A percentile compares a stretch with the other conserved stretches of the same genome.
Evolutionary conservation across 2,113 vertebrate species (phyloP).

Genomic region (Tachuris rubrigastra): DNA sequence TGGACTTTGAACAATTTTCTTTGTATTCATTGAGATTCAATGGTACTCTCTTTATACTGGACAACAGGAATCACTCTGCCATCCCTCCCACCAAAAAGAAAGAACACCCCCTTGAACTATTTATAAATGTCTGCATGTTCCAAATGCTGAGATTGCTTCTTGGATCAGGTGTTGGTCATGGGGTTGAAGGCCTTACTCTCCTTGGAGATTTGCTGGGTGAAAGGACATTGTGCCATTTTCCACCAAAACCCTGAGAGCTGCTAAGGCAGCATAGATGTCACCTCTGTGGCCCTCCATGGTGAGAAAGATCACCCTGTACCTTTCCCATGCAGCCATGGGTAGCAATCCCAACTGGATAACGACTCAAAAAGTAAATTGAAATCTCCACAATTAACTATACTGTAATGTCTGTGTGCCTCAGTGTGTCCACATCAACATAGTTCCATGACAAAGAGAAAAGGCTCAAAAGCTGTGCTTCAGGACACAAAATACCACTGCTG

Average conservation of each 20-base stretch:
- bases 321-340: background rate
- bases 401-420: background rate
- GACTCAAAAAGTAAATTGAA: background rate
- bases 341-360: background rate
- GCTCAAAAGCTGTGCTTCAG: conserved; percentile 14
- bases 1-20: background rate
- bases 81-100: background rate
- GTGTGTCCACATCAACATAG: background rate
- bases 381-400: background rate
- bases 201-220: background rate
- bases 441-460: conserved; percentile 14
- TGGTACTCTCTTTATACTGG: background rate
- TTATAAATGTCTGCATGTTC: background rate
- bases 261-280: background rate
- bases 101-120: background rate
- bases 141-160: background rate
- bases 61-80: background rate
- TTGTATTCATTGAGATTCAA: background rate
- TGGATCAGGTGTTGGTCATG: background rate
- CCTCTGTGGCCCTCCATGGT: fast-evolving
- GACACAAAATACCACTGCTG: background rate
- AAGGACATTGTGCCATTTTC: background rate
- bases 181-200: background rate
- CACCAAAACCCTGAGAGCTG: background rate
- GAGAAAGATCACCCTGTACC: background rate